These are phyloP conservation scores for Podargus strigoides DNA, from an alignment of 2,797 vertebrate genomes.

Conservation along the genomic window DNA sequence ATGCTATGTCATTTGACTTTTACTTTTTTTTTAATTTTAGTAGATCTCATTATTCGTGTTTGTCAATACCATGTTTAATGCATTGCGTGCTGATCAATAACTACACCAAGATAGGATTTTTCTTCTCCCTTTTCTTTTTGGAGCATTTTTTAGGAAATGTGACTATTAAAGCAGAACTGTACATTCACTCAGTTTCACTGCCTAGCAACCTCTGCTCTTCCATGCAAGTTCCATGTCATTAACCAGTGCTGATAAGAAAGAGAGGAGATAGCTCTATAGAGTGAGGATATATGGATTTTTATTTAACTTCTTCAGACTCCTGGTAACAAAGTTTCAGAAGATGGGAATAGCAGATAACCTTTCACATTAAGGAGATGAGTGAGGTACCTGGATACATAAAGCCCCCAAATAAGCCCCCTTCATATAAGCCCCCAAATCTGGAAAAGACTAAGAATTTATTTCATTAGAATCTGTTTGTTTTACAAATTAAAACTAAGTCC, in stretches of 20 bases:
- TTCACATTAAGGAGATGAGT: background rate
- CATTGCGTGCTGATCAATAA: background rate
- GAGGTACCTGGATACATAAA: background rate
- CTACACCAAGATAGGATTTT: background rate
- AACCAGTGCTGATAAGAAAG: background rate
- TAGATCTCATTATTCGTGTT: background rate
- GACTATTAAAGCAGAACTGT: background rate
- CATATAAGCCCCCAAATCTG: background rate
- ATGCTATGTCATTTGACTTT: background rate
- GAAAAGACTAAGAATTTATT: background rate
- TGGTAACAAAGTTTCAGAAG: background rate
- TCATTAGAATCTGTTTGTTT: background rate
- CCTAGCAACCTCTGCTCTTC: background rate
- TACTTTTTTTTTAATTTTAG: background rate
- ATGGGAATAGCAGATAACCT: background rate
- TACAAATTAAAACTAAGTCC: background rate
- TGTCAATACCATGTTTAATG: background rate
- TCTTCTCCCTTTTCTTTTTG: background rate
- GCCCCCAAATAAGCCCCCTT: background rate
- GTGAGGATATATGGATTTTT: background rate
- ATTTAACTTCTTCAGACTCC: background rate
- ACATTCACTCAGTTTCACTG: background rate
- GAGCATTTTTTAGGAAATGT: background rate
- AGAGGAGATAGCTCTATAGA: background rate
- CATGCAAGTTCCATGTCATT: background rate